phyloP scores from a whole-genome alignment of 2,113 vertebrate species.

The Cyanoderma ruficeps region DNA sequence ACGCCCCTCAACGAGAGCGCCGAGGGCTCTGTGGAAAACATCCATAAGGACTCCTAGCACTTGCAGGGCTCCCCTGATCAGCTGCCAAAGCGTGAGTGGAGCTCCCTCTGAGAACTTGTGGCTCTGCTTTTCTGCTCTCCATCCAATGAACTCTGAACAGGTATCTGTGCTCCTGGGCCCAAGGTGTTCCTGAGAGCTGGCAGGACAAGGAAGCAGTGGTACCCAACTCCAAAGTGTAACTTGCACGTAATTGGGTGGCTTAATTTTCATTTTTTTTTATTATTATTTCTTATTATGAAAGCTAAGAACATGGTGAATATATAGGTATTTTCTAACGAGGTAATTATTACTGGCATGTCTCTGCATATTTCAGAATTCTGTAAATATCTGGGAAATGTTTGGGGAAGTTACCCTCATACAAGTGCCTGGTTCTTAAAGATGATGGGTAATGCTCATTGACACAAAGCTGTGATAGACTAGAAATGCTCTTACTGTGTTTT shows the following conservation, averaged over 20 bases:
- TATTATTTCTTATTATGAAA: conserved; percentile 20
- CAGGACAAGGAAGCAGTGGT: neutral
- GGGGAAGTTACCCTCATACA: neutral
- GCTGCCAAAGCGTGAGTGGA: neutral
- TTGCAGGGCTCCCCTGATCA: neutral
- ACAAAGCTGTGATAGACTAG: conserved; percentile 22
- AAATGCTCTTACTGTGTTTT: conserved; percentile 7
- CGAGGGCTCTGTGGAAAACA: conserved; percentile 77
- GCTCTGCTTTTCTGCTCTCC: conserved; percentile 41
- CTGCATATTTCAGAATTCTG: conserved; percentile 26
- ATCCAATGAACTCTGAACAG: neutral
- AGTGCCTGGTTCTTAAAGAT: neutral
- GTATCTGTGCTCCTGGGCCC: neutral
- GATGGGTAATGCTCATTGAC: neutral
- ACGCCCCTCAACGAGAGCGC: conserved; percentile 72
- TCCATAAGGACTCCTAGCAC: conserved; percentile 73
- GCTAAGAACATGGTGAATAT: neutral
- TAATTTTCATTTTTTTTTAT: neutral
- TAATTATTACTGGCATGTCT: conserved; percentile 18
- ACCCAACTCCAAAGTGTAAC: neutral
- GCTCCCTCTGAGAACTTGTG: conserved; percentile 3
- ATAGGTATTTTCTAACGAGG: neutral
- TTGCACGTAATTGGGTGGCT: neutral
- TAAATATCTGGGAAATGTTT: conserved; percentile 15
- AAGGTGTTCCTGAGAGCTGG: neutral